A percentile compares a stretch with the other conserved stretches of the same genome.
phyloP scores from a whole-genome alignment of 2,888 invertebrate species.

The Galerucella nymphaeae region DNA sequence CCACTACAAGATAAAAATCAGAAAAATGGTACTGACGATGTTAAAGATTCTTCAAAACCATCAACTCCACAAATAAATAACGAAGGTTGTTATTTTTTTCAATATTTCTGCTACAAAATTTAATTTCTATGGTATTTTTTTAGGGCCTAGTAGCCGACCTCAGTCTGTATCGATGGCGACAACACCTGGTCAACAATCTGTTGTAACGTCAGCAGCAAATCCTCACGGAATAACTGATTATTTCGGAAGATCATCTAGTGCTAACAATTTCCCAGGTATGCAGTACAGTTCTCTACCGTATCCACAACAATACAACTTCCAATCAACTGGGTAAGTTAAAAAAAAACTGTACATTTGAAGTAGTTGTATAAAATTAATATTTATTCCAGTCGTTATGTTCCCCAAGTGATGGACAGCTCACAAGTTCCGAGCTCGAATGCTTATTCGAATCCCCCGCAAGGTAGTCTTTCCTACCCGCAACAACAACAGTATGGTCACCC shows the following conservation, averaged over 20 bases:
- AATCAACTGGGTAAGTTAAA: conserved; percentile 55
- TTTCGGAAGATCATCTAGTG: conserved; percentile 56
- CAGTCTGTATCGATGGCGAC: conserved; percentile 57
- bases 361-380: neutral
- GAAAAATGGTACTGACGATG: conserved; percentile 56
- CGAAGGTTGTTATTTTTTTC: conserved; percentile 39
- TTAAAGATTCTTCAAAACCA: conserved; percentile 55
- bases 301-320: conserved; percentile 58
- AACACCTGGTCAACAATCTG: conserved; percentile 50
- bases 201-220: conserved; percentile 53
- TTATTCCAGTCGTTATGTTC: conserved; percentile 50
- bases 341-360: neutral
- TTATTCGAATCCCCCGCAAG: conserved; percentile 57
- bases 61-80: conserved; percentile 53
- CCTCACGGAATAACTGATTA: conserved; percentile 56
- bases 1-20: conserved; percentile 66
- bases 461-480: conserved; percentile 55
- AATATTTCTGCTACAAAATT: neutral
- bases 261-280: conserved; percentile 54
- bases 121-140: neutral
- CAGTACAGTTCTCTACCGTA: conserved; percentile 57
- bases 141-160: conserved; percentile 51
- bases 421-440: conserved; percentile 58
- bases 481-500: conserved; percentile 56
- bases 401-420: conserved; percentile 57